A percentile compares a stretch with the other conserved stretches of the same genome.
Evolutionary conservation across 2,113 vertebrate genomes (phyloP).

Genomic region (Meleagris gallopavo): DNA sequence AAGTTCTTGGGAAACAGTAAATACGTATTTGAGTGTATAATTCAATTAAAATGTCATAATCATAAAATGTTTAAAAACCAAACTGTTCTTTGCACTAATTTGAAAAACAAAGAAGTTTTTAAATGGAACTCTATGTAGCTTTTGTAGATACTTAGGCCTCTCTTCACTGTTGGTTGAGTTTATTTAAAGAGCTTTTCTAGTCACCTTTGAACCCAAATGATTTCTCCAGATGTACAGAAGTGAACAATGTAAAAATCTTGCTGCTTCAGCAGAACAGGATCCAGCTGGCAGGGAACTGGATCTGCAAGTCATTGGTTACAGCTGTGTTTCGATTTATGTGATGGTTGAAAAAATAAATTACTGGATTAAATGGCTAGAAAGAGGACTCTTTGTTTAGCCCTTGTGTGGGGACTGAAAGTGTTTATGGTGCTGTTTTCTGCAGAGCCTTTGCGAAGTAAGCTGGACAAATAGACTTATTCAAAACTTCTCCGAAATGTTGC

Average conservation of each 20-base stretch:
- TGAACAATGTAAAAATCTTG: constrained; percentile 88
- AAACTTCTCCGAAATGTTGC: constrained; percentile 78
- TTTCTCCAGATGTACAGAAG: constrained; percentile 94
- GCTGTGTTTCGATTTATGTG: constrained; percentile 95
- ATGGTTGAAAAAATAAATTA: constrained; percentile 98
- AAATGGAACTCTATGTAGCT: constrained; percentile 51
- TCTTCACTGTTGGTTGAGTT: constrained; percentile 79
- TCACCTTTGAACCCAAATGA: constrained; percentile 88
- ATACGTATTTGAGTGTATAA: constrained; percentile 20
- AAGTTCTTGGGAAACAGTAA: constrained; percentile 31
- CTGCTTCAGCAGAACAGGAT: constrained; percentile 92
- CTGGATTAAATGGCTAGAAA: constrained; percentile 89
- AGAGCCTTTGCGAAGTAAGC: constrained; percentile 82
- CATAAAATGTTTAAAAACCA: constrained; percentile 28
- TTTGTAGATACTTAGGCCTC: constrained; percentile 72
- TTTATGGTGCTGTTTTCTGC: constrained; percentile 85
- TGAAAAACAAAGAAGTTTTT: constrained; percentile 33
- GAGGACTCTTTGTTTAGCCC: constrained; percentile 85
- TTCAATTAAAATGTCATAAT: constrained; percentile 64
- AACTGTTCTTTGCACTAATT: constrained; percentile 36
- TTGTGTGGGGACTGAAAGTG: constrained; percentile 83
- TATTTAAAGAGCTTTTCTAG: constrained; percentile 89
- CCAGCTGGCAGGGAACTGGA: constrained; percentile 88
- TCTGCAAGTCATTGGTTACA: constrained; percentile 95
- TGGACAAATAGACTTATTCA: constrained; percentile 83